A percentile compares a stretch with the other conserved stretches of the same genome.
Conservation (phyloP, 2,888 invertebrate genomes). For the Mystacides longicornis region DNA sequence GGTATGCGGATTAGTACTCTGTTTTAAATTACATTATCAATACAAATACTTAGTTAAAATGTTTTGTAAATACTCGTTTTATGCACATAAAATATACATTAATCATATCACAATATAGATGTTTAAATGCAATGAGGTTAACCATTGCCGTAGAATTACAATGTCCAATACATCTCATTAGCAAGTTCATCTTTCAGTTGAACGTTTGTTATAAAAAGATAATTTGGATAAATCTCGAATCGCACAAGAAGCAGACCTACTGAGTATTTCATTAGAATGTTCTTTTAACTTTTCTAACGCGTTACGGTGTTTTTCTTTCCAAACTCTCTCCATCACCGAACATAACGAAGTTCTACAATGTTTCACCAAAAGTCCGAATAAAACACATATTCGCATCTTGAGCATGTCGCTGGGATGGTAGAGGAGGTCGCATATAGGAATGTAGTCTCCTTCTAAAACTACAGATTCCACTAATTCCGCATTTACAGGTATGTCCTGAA, state of each 20-base stretch:
- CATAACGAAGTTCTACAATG: conserved; percentile 59
- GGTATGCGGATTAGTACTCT: too few relatives aligned
- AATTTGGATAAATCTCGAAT: conserved; percentile 49
- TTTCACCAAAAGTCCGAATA: conserved; percentile 62
- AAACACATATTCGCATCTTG: conserved; percentile 59
- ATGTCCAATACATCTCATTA: too few relatives aligned
- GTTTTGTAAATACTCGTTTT: too few relatives aligned
- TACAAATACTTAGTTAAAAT: too few relatives aligned
- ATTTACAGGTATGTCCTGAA: conserved; percentile 69
- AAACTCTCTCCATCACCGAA: conserved; percentile 47
- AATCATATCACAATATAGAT: too few relatives aligned
- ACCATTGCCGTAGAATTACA: too few relatives aligned
- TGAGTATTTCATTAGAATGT: conserved; percentile 55
- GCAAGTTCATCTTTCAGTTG: conserved; percentile 12
- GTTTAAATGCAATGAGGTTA: too few relatives aligned
- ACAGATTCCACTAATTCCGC: conserved; percentile 68
- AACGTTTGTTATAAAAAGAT: conserved; percentile 37
- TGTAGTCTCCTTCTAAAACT: conserved; percentile 45
- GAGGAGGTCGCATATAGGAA: conserved; percentile 50
- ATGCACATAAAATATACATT: too few relatives aligned
- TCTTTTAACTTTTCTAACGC: conserved; percentile 53
- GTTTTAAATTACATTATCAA: too few relatives aligned
- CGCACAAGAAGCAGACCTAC: conserved; percentile 51
- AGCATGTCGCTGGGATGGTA: conserved; percentile 51
- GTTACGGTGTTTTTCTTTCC: conserved; percentile 54